Evolutionary conservation across 2,888 invertebrate genomes (phyloP), one percentile per base, ranked within the genome.

Genomic region (Dynastes tityus): DNA sequence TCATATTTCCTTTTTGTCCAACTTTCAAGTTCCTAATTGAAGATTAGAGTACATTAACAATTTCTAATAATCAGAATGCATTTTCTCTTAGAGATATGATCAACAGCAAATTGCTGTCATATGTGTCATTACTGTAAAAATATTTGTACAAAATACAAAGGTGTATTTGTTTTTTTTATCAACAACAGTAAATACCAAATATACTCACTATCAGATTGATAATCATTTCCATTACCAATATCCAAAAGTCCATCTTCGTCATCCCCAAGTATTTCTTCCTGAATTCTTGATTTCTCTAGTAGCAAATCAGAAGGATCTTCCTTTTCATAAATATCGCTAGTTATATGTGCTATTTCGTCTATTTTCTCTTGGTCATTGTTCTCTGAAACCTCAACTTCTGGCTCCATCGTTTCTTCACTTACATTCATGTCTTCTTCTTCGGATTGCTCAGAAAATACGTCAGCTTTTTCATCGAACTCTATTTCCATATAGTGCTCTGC

Each of bases 401-500:
- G 51, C 8, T 78, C 78, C 71, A 71, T 40, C 1, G 51, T 67
- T 6, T 74, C 65, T 5, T 74, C 61, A 13, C 13, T 37, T 29
- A 63, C 22, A 74, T 74, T 32, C 8, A 53, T 2, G 16, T 64
- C 64, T 63, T 80, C 80, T 9, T 74, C 78, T 85, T 45, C 45
- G 11, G 45, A 84, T 55, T 71, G 68, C 55, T 84, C 83, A 0
- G 84, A 83, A 78, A 83, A 83, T 45, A 79, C 81, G n/a, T 73
- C 40, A 22, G 53, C 65, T 16, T 29, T 81, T 9, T 82, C 84
- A 75, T 84, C 84, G 64, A 80, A 83, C 80, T 86, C 86, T 64
- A 87, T 84, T 81, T 88, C 86, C 80, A 85, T 85, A 81, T 89
- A 89, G 82, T 89, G 88, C 74, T 89, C 87, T 76, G 88, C 87